Conservation (phyloP, 2,888 invertebrate genomes). For the Tupiocoris notatus region DNA sequence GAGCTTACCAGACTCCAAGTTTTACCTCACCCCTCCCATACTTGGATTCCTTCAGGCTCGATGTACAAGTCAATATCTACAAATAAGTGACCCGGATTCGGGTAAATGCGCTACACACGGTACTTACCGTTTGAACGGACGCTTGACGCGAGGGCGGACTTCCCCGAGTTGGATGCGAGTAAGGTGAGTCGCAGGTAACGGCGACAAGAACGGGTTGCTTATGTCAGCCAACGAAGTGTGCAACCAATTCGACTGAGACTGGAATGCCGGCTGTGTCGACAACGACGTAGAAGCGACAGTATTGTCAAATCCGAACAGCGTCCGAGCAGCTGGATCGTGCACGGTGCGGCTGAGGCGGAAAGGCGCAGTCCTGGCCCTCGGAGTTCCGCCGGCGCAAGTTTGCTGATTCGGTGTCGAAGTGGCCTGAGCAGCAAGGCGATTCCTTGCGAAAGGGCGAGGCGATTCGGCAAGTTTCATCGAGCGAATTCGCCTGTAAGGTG, state of each 20-base stretch:
- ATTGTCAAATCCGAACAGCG: background rate
- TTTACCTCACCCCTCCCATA: no score
- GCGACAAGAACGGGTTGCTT: constrained; percentile 27
- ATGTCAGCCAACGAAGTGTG: constrained; percentile 14
- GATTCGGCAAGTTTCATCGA: constrained; percentile 45
- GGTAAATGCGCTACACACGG: no score
- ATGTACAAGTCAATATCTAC: no score
- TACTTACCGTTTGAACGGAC: background rate
- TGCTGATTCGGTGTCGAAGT: constrained; percentile 43
- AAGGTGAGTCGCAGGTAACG: background rate
- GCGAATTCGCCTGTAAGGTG: constrained; percentile 44
- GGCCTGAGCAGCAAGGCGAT: constrained; percentile 26
- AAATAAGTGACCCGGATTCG: no score
- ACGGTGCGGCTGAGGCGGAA: constrained; percentile 1
- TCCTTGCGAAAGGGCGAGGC: constrained; percentile 40
- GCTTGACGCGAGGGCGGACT: background rate
- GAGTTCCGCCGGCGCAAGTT: constrained; percentile 30
- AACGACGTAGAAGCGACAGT: background rate
- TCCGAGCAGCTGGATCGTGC: background rate
- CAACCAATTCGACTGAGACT: background rate
- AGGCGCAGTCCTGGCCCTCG: constrained; percentile 14
- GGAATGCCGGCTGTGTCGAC: background rate
- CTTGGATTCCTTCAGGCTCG: no score
- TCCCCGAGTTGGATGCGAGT: background rate
- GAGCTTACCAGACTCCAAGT: no score